These are phyloP conservation scores for Nebria brevicollis DNA, from an alignment of 2,888 invertebrate species.

Conservation along the genomic window DNA sequence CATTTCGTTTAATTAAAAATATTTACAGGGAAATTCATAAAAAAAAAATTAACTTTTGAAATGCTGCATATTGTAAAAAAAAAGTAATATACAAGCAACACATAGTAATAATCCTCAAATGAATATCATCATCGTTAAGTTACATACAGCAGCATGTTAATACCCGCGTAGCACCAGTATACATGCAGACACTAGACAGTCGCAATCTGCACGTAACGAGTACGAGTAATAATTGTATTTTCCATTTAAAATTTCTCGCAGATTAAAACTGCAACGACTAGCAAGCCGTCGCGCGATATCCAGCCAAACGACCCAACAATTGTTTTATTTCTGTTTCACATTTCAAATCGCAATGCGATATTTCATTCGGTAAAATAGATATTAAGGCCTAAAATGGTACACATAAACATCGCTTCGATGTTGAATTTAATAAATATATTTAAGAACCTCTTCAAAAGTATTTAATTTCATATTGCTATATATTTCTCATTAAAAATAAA, in stretches of 20 bases:
- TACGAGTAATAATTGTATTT: conserved; percentile 27
- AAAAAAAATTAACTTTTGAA: neutral
- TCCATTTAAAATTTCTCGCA: conserved; percentile 29
- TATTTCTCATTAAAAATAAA: too few species aligned
- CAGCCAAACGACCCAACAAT: conserved; percentile 13
- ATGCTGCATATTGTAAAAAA: neutral
- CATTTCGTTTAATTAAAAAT: too few species aligned
- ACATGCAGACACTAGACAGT: neutral
- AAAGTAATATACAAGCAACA: neutral
- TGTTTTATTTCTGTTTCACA: conserved; percentile 28
- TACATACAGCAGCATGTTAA: conserved; percentile 2
- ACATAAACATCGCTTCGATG: too few species aligned
- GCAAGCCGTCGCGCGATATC: neutral
- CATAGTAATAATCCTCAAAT: neutral
- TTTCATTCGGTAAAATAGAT: neutral
- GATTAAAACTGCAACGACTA: conserved; percentile 36
- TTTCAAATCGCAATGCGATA: conserved; percentile 8
- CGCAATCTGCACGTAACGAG: neutral
- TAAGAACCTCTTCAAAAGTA: too few species aligned
- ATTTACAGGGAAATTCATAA: too few species aligned
- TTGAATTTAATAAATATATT: too few species aligned
- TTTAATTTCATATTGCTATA: too few species aligned
- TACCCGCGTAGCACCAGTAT: neutral
- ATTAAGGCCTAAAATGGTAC: too few species aligned
- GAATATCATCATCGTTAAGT: neutral